Conservation (phyloP, 2,797 vertebrate genomes). For the Argya squamiceps region DNA sequence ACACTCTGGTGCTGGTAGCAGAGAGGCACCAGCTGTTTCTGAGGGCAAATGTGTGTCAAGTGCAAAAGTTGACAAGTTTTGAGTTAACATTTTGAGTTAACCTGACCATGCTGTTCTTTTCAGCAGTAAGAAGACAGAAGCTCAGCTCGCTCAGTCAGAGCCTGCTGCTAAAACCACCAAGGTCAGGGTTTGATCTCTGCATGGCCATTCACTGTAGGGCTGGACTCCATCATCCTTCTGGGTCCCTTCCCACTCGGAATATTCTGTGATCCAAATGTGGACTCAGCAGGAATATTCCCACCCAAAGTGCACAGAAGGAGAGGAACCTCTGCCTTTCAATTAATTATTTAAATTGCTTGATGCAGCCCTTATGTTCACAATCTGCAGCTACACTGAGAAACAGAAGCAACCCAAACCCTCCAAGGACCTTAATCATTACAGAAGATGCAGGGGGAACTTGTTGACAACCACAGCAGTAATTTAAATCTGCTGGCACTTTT, state of each 20-base stretch:
- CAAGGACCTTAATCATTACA: constrained; percentile 2
- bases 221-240: background rate
- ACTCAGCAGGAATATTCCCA: background rate
- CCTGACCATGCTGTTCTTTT: background rate
- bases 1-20: background rate
- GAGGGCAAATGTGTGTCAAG: background rate
- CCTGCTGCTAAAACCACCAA: background rate
- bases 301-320: background rate
- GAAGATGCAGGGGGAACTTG: constrained; percentile 12
- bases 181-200: background rate
- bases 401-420: constrained; percentile 25
- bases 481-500: constrained; percentile 15
- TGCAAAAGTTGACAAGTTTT: background rate
- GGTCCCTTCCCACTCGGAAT: background rate
- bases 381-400: constrained; percentile 27
- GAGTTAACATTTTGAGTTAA: no score
- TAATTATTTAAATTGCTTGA: constrained; percentile 38
- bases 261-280: background rate
- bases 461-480: constrained; percentile 13
- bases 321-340: constrained; percentile 14
- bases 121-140: background rate
- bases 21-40: constrained; percentile 8
- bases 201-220: no score
- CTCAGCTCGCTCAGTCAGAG: background rate
- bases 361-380: constrained; percentile 48